Conservation (phyloP, 2,888 invertebrate genomes). For the Koerneria pararmatus region DNA sequence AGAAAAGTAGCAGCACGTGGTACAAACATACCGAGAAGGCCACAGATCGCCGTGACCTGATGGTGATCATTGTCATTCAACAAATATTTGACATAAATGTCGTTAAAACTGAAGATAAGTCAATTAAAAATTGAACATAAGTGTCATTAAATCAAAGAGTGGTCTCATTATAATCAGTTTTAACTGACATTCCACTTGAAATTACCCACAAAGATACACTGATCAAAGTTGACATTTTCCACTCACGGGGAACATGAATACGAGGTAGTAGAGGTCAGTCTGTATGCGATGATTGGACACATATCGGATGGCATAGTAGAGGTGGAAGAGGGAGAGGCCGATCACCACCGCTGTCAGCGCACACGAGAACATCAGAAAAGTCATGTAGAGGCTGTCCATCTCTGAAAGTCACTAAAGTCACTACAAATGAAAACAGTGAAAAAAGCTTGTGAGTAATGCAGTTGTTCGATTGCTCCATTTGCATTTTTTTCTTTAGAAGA, state of each 20-base stretch:
- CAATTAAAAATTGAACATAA: no score
- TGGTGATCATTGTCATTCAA: neutral
- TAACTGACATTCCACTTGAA: no score
- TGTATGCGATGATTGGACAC: conserved; percentile 53
- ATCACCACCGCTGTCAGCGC: conserved; percentile 42
- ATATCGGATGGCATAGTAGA: conserved; percentile 51
- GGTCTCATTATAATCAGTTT: no score
- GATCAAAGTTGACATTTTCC: no score
- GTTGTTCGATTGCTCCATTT: conserved; percentile 1
- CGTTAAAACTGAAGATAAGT: no score
- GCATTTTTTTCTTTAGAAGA: neutral
- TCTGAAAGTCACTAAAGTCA: no score
- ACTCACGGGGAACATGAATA: conserved; percentile 55
- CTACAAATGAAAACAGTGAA: neutral
- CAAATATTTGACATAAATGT: no score
- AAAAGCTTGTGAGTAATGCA: neutral
- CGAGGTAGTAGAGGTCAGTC: conserved; percentile 52
- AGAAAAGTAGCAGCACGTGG: conserved; percentile 54
- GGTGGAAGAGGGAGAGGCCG: conserved; percentile 38
- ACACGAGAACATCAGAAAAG: conserved; percentile 39
- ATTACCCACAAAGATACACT: conserved; percentile 4
- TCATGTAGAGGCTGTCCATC: conserved; percentile 44
- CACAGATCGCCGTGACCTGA: conserved; percentile 50
- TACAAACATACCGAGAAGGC: conserved; percentile 53
- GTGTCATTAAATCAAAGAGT: no score